A percentile compares a stretch with the other conserved stretches of the same genome.
These are phyloP conservation scores for Uloborus plumipes DNA, from an alignment of 2,888 invertebrate genomes.

Conservation along the genomic window DNA sequence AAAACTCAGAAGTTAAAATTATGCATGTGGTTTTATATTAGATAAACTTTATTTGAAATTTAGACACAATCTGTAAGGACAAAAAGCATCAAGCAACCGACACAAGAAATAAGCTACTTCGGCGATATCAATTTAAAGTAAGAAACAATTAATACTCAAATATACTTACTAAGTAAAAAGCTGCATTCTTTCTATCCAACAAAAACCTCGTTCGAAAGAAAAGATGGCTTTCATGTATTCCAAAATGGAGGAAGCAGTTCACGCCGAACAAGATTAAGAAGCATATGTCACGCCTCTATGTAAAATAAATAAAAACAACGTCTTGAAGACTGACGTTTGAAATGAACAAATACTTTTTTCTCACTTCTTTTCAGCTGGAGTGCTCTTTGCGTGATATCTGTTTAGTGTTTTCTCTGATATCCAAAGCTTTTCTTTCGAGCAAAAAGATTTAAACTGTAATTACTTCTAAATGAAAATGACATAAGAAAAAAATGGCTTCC, in stretches of 20 bases:
- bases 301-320: constrained; percentile 30
- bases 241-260: constrained; percentile 20
- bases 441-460: no score
- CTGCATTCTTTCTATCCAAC: constrained; percentile 9
- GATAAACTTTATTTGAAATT: no score
- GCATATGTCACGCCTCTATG: constrained; percentile 36
- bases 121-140: no score
- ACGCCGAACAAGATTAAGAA: constrained; percentile 21
- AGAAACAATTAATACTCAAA: no score
- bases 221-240: constrained; percentile 15
- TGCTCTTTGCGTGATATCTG: constrained; percentile 7
- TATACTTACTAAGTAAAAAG: background rate
- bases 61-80: no score
- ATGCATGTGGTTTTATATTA: no score
- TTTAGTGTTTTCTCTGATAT: background rate
- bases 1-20: no score
- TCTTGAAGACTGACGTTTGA: constrained; percentile 5
- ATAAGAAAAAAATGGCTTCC: no score
- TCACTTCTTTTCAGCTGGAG: constrained; percentile 7
- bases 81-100: no score
- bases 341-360: constrained; percentile 26
- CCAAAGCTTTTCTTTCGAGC: no score
- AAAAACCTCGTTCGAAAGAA: constrained; percentile 20
- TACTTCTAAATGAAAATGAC: no score
- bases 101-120: no score